Percentiles rank a stretch among this genome's conserved stretches.
Conservation (phyloP, 64 coral and sea anemone species). For the Montipora cactus region DNA sequence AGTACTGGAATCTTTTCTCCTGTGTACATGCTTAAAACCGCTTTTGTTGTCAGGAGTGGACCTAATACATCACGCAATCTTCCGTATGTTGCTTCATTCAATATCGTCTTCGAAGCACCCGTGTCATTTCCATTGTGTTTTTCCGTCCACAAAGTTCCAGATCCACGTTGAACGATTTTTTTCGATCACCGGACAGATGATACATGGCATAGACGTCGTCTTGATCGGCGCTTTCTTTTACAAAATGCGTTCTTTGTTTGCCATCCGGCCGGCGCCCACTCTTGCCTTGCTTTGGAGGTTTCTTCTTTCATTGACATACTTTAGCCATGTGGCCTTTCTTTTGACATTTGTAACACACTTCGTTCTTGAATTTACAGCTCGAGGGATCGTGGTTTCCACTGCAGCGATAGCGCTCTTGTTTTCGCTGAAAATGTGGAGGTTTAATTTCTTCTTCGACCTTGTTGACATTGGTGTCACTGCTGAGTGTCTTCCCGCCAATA, state of each 20-base stretch:
- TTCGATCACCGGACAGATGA: slow-evolving; percentile 25
- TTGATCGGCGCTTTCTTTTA: slow-evolving; percentile 11
- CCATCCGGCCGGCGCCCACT: background rate
- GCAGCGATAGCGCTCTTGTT: slow-evolving; percentile 40
- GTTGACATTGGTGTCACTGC: slow-evolving; percentile 10
- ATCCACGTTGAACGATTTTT: slow-evolving; percentile 45
- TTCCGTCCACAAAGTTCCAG: slow-evolving; percentile 25
- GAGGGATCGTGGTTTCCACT: slow-evolving; percentile 57
- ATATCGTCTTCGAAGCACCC: slow-evolving; percentile 31
- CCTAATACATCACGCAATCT: slow-evolving; percentile 33
- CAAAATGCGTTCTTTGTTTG: background rate
- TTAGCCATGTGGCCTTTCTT: slow-evolving; percentile 56
- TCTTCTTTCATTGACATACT: slow-evolving; percentile 8
- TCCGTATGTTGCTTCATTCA: slow-evolving; percentile 42
- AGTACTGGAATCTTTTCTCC: slow-evolving; percentile 39
- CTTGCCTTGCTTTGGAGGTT: background rate
- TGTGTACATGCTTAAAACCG: slow-evolving; percentile 45
- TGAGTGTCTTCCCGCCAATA: slow-evolving; percentile 3
- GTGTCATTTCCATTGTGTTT: slow-evolving; percentile 65
- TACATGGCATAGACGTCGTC: slow-evolving; percentile 58
- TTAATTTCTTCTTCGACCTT: background rate
- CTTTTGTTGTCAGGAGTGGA: slow-evolving; percentile 10
- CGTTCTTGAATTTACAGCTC: slow-evolving; percentile 44
- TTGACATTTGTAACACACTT: slow-evolving; percentile 63
- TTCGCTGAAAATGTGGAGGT: background rate